Evolutionary conservation across 2,113 vertebrate species (phyloP).

Genomic region (Corythornis madagascariensis): DNA sequence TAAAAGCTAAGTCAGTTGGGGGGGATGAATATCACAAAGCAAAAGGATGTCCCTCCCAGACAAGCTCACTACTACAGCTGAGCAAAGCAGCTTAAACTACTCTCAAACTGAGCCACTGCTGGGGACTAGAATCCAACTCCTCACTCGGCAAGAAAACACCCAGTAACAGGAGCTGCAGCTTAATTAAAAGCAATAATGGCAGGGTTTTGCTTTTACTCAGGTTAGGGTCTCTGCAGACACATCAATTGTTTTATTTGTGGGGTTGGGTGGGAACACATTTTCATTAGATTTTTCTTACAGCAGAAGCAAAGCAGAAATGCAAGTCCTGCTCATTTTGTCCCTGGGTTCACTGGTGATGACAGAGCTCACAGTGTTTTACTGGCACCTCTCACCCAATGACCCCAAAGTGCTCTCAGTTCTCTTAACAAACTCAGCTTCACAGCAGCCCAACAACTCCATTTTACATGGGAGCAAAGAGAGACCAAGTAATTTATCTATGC

Average conservation of each 20-base stretch:
- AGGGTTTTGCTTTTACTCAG: neutral
- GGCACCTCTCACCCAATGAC: slow-evolving; percentile 5
- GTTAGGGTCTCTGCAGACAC: neutral
- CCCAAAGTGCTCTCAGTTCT: slow-evolving; percentile 10
- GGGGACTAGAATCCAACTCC: neutral
- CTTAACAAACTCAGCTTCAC: neutral
- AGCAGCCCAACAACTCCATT: neutral
- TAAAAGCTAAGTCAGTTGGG: neutral
- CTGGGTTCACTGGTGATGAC: neutral
- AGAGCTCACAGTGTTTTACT: neutral
- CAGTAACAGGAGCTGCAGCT: neutral
- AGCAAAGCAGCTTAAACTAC: neutral
- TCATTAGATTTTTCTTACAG: neutral
- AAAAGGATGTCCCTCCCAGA: neutral
- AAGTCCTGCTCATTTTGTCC: neutral
- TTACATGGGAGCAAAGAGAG: neutral
- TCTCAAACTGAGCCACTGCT: neutral
- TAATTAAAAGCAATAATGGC: neutral
- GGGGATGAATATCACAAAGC: neutral
- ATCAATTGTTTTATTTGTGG: neutral
- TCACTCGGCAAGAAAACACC: neutral
- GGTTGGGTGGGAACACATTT: neutral
- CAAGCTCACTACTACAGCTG: neutral
- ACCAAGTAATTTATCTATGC: neutral
- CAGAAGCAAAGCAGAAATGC: neutral